Evolutionary conservation across 2,113 vertebrate genomes (phyloP).

Genomic region (Anarrhichthys ocellatus): DNA sequence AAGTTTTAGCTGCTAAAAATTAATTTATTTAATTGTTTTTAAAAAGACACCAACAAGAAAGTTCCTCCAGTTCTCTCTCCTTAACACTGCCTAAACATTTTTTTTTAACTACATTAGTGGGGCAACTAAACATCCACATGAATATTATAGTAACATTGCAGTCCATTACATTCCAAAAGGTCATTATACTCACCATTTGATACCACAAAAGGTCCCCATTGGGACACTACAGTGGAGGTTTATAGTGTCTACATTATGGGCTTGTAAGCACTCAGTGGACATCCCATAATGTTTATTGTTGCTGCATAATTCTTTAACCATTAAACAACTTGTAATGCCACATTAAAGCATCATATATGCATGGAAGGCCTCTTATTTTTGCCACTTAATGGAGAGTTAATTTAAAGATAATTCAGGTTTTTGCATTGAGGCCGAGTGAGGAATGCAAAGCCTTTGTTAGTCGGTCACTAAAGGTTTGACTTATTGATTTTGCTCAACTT

Average conservation of each 20-base stretch:
- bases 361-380: not conserved
- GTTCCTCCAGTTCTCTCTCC: not conserved
- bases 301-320: not conserved
- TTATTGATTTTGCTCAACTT: slow-evolving; percentile 36
- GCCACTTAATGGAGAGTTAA: not conserved
- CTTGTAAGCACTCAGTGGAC: slow-evolving; percentile 37
- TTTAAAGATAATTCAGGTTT: not conserved
- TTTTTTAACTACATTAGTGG: not conserved
- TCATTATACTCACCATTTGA: slow-evolving; percentile 66
- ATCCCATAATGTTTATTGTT: slow-evolving; percentile 37
- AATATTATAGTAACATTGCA: not conserved
- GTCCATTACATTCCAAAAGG: slow-evolving; percentile 32
- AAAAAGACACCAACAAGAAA: not conserved
- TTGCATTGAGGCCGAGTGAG: not conserved
- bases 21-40: not conserved
- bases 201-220: slow-evolving; percentile 32
- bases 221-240: slow-evolving; percentile 27
- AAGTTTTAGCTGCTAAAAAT: not conserved
- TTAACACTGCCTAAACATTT: not conserved
- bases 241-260: slow-evolving; percentile 33
- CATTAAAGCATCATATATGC: not conserved
- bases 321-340: not conserved
- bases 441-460: slow-evolving; percentile 40
- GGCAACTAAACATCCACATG: not conserved
- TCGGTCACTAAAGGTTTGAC: slow-evolving; percentile 38